A percentile compares a stretch with the other conserved stretches of the same genome.
Evolutionary conservation across 2,888 invertebrate species (phyloP).

Genomic region (Sphinx pinastri): DNA sequence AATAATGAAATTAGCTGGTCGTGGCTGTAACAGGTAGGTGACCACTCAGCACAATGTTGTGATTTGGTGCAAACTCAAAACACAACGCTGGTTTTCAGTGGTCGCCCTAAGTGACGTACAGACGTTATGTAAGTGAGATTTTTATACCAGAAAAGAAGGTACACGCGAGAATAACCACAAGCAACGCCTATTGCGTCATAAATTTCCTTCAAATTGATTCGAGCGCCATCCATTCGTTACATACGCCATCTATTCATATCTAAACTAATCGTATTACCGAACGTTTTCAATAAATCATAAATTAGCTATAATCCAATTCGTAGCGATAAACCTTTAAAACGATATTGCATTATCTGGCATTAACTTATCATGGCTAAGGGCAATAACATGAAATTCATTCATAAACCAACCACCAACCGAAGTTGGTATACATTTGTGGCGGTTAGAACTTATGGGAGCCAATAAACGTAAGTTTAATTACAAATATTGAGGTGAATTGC

Average conservation of each 20-base stretch:
- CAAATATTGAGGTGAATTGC: no score
- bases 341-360: slow-evolving; percentile 53
- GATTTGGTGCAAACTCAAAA: no score
- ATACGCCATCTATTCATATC: background rate
- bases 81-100: no score
- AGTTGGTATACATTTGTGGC: slow-evolving; percentile 11
- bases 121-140: no score
- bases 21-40: no score
- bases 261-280: slow-evolving; percentile 14
- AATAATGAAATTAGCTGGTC: no score
- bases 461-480: background rate
- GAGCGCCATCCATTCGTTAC: background rate
- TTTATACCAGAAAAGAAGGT: no score
- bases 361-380: slow-evolving; percentile 42
- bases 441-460: background rate
- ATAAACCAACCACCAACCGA: slow-evolving; percentile 31
- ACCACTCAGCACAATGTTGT: no score
- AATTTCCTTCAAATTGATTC: slow-evolving; percentile 6
- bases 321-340: slow-evolving; percentile 45
- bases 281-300: slow-evolving; percentile 24
- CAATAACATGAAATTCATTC: slow-evolving; percentile 42
- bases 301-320: slow-evolving; percentile 35
- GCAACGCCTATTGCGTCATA: background rate
- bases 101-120: no score
- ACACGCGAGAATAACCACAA: no score